Conservation (phyloP, 2,797 vertebrate species). For the Podargus strigoides region DNA sequence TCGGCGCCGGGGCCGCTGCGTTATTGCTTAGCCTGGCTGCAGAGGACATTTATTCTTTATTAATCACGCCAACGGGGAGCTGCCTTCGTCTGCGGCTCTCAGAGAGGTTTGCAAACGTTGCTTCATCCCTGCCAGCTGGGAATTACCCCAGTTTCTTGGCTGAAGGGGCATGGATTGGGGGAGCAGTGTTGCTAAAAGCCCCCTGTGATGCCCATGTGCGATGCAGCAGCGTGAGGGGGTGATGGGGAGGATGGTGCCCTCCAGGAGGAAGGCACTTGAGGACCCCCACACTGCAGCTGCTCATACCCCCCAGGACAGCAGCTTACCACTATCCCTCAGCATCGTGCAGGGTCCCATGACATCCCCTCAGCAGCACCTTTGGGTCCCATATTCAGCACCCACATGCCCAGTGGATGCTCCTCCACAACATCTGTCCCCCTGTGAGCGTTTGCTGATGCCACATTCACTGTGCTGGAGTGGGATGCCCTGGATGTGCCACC, state of each 20-base stretch:
- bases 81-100: neutral
- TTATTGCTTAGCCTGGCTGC: conserved; percentile 42
- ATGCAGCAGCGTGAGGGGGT: accelerated
- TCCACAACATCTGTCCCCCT: accelerated
- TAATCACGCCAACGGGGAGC: neutral
- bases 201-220: accelerated
- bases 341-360: accelerated
- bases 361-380: neutral
- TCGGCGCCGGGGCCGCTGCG: neutral
- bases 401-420: accelerated
- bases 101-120: neutral
- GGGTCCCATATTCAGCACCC: neutral
- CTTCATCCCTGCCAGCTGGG: neutral
- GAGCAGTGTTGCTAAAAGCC: neutral
- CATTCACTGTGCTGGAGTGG: accelerated
- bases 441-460: accelerated
- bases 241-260: neutral
- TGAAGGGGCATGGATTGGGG: neutral
- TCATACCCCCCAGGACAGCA: accelerated
- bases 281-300: accelerated
- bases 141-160: accelerated
- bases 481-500: accelerated
- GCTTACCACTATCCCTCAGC: neutral
- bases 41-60: conserved; percentile 27
- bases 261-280: neutral